Evolutionary conservation across 2,888 invertebrate genomes (phyloP), one percentile per base, ranked within the genome.

Genomic region (Trissonchulus latispiculum): DNA sequence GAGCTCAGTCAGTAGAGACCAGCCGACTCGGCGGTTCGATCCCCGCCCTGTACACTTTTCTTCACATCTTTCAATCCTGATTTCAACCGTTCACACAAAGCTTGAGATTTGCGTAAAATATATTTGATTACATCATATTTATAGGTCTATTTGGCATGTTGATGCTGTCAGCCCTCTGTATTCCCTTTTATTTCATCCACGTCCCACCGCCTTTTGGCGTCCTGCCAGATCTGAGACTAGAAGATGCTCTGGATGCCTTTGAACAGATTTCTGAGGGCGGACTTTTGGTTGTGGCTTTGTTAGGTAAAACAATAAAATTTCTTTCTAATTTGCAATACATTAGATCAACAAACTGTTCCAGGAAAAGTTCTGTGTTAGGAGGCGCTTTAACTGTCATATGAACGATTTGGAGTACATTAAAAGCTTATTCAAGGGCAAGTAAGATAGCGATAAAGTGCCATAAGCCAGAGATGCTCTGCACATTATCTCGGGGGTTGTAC

Each of bases 161-260:
- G 8, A 87, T 88, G 0, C 85, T 90, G 28, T 85, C 87, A 2
- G 71, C 89, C 0, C 83, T 90, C 8, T 87, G 90, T 78, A 85
- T 91, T 72, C 90, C 91, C 0, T 89, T 95, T 84, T 92, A 93
- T 86, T 95, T 88, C 85, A 85, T 87, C 72, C 88, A 89, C 1
- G 90, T 90, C 28, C 88, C 89, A 0, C 86, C 88, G 0, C 91
- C 92, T 73, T 92, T 93, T 80, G 89, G 89, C 29, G 87, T 89
- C 78, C 90, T 91, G 83, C 88, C 91, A 0, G 86, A 78, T 70
- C 78, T 80, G 31, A 78, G 81, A 28, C 85, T 96, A 29, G 95
- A 95, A 85, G 93, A 94, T 82, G 88, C 90, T 0, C 84, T 89
- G 23, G 95, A 95, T 84, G 93, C 92, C 29, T 88, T 94, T 67